Percentiles rank a stretch among this genome's conserved stretches.
phyloP scores from a whole-genome alignment of 2,888 invertebrate species.

The Atrina japonica region DNA sequence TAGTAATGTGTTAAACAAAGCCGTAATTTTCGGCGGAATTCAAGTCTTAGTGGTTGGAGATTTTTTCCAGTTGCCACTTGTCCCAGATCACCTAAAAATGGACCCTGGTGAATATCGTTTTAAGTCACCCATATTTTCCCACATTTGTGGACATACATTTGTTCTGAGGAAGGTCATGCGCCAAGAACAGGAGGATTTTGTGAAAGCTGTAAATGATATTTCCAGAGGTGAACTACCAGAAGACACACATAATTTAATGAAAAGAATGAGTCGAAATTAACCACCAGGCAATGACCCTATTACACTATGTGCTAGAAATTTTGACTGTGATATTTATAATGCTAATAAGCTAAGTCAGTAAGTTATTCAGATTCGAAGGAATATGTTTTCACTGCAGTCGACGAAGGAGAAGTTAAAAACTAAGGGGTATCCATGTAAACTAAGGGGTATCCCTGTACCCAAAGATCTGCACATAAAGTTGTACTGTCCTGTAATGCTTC shows the following conservation, averaged over 20 bases:
- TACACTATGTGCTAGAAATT: slow-evolving; percentile 39
- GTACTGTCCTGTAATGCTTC: no score
- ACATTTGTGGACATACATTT: slow-evolving; percentile 30
- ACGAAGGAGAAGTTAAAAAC: no score
- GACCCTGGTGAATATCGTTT: slow-evolving; percentile 44
- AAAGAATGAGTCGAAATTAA: slow-evolving; percentile 29
- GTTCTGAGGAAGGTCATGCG: slow-evolving; percentile 34
- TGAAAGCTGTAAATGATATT: slow-evolving; percentile 34
- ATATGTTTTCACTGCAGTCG: no score
- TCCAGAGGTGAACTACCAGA: slow-evolving; percentile 20
- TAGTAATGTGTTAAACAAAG: neutral
- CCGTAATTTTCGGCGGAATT: slow-evolving; percentile 15
- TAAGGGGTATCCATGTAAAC: no score
- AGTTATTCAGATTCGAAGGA: no score
- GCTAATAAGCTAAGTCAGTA: slow-evolving; percentile 9
- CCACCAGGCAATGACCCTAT: slow-evolving; percentile 9
- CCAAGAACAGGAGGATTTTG: slow-evolving; percentile 33
- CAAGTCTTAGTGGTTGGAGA: slow-evolving; percentile 34
- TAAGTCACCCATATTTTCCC: slow-evolving; percentile 34
- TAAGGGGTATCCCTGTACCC: no score
- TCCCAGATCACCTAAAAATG: slow-evolving; percentile 32
- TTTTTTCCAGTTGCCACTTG: slow-evolving; percentile 46
- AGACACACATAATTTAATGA: slow-evolving; percentile 9
- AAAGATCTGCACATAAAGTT: no score
- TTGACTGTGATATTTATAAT: slow-evolving; percentile 37